Percentiles rank a stretch among this genome's conserved stretches.
Conservation (phyloP, 2,888 invertebrate species). For the Epistrophe grossulariae region DNA sequence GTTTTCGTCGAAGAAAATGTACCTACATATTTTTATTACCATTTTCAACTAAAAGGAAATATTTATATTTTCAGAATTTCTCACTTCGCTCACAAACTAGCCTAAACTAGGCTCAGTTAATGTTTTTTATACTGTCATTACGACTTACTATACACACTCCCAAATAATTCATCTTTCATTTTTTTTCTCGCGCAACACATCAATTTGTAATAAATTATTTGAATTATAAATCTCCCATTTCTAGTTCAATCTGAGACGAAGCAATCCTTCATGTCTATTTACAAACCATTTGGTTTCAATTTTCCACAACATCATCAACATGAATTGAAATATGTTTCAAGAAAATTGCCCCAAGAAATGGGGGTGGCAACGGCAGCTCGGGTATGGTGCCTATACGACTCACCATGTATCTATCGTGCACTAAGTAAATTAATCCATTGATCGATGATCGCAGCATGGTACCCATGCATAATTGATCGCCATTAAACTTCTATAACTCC, state of each 20-base stretch:
- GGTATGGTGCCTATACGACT: background rate
- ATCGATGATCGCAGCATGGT: constrained; percentile 62
- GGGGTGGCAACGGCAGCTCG: constrained; percentile 39
- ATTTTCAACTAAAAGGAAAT: too few species aligned
- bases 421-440: constrained; percentile 41
- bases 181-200: too few species aligned
- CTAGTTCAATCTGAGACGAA: constrained; percentile 15
- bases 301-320: constrained; percentile 58
- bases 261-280: constrained; percentile 32
- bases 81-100: too few species aligned
- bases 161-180: too few species aligned
- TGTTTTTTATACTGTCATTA: too few species aligned
- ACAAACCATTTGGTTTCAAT: constrained; percentile 36
- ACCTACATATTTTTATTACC: too few species aligned
- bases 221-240: background rate
- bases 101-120: too few species aligned
- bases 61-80: too few species aligned
- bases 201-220: background rate
- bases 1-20: too few species aligned
- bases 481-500: constrained; percentile 21
- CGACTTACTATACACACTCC: too few species aligned
- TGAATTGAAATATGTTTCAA: constrained; percentile 38
- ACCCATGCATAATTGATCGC: constrained; percentile 36
- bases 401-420: constrained; percentile 43
- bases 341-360: constrained; percentile 42